Evolutionary conservation across 2,797 vertebrate genomes (phyloP), one percentile per base, ranked within the genome.

Genomic region (Calcarius lapponicus): DNA sequence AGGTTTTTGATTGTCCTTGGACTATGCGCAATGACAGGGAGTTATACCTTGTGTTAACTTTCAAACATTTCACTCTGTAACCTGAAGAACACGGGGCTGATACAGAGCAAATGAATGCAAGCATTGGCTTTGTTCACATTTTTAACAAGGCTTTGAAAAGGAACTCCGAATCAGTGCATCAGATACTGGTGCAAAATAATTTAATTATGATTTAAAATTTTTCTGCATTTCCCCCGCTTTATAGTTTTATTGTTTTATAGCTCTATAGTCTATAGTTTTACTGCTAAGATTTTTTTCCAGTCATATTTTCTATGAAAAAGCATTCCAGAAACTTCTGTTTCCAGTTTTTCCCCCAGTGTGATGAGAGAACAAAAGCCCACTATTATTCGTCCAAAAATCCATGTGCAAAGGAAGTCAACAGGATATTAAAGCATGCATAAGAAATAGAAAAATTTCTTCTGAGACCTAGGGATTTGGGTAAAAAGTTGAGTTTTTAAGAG

Each of bases 351-450:
- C 16, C 11, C 5, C 5, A 57, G 31, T 79, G 20, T 38, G 71
- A 50, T 50, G 38, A 72, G 17, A 65, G 42, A 75, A 57, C 10
- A 91, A 66, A 91, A 86, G 10, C 9, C 28, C 25, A 36, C 38
- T 76, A 32, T 66, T 80, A 48, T 53, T 83, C 45, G 56, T 86
- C 32, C 13, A 80, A 80, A 88, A 93, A 71, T 88, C 66, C 19
- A 8, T 47, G 64, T 12, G 28, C 10, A 9, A 88, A 86, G 42
- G 45, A 90, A 74, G 24, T 62, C 69, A 83, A 40, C 36, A 86
- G 80, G 48, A 61, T 73, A 48, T 80, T 91, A 83, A 75, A 54
- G 4, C 32, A 43, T 32, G 26, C n/a, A 57, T 45, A 56, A 80
- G 18, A 72, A 86, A 56, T 21, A 71, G 57, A 76, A 53, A 78